Conservation (phyloP, 2,888 invertebrate species). For the Diplolepis rosae region DNA sequence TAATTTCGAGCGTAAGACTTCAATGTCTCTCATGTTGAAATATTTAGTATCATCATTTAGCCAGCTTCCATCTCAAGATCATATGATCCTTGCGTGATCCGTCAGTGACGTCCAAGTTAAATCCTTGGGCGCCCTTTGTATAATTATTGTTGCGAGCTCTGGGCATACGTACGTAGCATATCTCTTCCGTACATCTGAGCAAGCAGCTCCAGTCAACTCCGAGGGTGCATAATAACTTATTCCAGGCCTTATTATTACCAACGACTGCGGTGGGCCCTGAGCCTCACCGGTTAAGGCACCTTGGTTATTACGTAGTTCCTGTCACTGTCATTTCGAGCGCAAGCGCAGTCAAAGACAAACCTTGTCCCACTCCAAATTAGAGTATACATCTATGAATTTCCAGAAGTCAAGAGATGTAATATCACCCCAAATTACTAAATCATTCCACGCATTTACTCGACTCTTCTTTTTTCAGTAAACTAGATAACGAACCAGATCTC, state of each 20-base stretch:
- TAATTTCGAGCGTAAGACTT: background rate
- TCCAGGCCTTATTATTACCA: slow-evolving; percentile 65
- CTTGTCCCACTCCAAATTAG: slow-evolving; percentile 35
- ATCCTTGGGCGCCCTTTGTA: slow-evolving; percentile 51
- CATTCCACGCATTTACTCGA: slow-evolving; percentile 13
- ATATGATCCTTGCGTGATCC: slow-evolving; percentile 29
- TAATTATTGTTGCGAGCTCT: slow-evolving; percentile 54
- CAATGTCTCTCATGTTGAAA: background rate
- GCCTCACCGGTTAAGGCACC: slow-evolving; percentile 38
- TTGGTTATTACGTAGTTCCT: slow-evolving; percentile 35
- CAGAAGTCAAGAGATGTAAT: slow-evolving; percentile 20
- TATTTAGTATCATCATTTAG: slow-evolving; percentile 18
- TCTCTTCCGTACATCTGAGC: slow-evolving; percentile 46
- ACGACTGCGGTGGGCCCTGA: slow-evolving; percentile 59
- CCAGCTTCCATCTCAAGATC: background rate
- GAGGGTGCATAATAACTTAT: slow-evolving; percentile 65
- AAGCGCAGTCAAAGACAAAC: slow-evolving; percentile 41
- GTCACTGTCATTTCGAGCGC: slow-evolving; percentile 48
- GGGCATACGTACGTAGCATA: slow-evolving; percentile 41
- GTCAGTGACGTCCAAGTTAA: slow-evolving; percentile 47
- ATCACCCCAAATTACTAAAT: slow-evolving; percentile 18
- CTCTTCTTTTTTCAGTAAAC: slow-evolving; percentile 1
- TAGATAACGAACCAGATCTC: slow-evolving; percentile 27
- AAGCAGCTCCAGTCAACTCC: slow-evolving; percentile 52
- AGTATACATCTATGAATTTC: slow-evolving; percentile 24